Evolutionary conservation across 2,113 vertebrate genomes (phyloP).

Genomic region (Pteropus alecto): DNA sequence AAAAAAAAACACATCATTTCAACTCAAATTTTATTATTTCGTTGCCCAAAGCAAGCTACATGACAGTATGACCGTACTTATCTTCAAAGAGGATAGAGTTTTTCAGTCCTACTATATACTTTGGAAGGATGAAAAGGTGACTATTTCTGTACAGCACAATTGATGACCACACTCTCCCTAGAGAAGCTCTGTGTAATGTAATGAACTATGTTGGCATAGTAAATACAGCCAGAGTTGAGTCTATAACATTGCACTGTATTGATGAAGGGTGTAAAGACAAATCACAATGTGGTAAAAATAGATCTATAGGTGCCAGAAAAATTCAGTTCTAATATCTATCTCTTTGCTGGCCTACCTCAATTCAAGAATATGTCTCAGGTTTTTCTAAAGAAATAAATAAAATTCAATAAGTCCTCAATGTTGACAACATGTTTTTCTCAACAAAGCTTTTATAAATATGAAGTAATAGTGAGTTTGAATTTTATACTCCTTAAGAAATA

Average conservation of each 20-base stretch:
- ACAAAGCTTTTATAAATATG: not conserved
- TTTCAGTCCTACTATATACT: not conserved
- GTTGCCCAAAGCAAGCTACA: not conserved
- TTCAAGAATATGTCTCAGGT: not conserved
- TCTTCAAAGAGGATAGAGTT: not conserved
- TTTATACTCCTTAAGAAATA: not conserved
- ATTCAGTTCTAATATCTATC: not conserved
- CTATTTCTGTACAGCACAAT: not conserved
- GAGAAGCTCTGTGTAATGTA: not conserved
- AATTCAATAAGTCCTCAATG: not conserved
- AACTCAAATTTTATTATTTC: not conserved
- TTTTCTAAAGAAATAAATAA: conserved; percentile 19
- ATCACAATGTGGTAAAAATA: not conserved
- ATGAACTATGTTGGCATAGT: not conserved
- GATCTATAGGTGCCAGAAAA: not conserved
- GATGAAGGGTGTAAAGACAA: not conserved
- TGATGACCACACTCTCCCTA: not conserved
- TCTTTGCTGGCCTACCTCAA: not conserved
- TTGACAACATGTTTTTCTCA: not conserved
- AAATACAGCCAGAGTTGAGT: not conserved
- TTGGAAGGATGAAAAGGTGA: not conserved
- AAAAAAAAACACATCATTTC: not conserved
- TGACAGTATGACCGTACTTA: not conserved
- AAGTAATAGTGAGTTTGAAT: not conserved
- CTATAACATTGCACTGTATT: not conserved